phyloP scores from a whole-genome alignment of 2,113 vertebrate species.

The Lethenteron reissneri region DNA sequence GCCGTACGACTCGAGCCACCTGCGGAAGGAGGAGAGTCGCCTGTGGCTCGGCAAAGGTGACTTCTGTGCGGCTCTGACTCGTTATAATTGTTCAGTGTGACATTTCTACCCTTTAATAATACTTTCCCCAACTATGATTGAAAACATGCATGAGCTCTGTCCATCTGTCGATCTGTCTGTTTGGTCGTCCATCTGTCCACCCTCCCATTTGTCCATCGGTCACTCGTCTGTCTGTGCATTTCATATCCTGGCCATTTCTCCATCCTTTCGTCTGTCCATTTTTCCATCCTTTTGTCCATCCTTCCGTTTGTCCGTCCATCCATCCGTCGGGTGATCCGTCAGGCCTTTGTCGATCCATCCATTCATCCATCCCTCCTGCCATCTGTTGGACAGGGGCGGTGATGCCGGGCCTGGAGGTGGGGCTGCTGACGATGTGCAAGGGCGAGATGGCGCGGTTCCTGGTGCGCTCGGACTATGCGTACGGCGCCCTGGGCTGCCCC shows the following conservation, averaged over 20 bases:
- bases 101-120: too few relatives aligned
- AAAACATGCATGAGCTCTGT: background rate
- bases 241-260: background rate
- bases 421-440: slow-evolving; percentile 50
- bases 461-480: slow-evolving; percentile 45
- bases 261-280: background rate
- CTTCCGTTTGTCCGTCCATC: background rate
- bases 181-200: background rate
- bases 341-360: background rate
- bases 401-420: slow-evolving; percentile 45
- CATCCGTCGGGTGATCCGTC: background rate
- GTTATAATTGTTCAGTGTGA: too few relatives aligned
- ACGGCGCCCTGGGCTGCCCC: slow-evolving; percentile 45
- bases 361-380: background rate
- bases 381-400: slow-evolving; percentile 39
- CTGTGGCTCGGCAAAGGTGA: slow-evolving; percentile 72
- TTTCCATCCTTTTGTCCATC: background rate
- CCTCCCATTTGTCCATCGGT: background rate
- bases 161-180: background rate
- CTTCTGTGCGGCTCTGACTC: slow-evolving; percentile 2
- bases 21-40: slow-evolving; percentile 24
- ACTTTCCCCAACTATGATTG: background rate
- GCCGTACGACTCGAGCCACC: slow-evolving; percentile 44
- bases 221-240: background rate
- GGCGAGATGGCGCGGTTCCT: slow-evolving; percentile 55